Evolutionary conservation across 1,140 invertebrate species (phyloP), one percentile per base, ranked within the genome.

Genomic region (Bacillus rossius): DNA sequence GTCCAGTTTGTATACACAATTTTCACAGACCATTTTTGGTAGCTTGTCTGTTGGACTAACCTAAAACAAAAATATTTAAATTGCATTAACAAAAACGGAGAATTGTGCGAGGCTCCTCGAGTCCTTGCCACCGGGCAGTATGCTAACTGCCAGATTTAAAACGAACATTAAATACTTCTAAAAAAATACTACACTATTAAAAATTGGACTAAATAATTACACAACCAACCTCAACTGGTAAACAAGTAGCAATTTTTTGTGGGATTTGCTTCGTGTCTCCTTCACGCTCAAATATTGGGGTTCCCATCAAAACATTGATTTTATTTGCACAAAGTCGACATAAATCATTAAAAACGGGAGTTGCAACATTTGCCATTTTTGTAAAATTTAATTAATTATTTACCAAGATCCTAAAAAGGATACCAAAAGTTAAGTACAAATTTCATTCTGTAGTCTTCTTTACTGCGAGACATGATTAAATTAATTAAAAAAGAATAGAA

Each of bases 1-100:
- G 60, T 84, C 80, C 25, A 84, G 58, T 67, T 83, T 83, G 51
- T 74, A 81, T 19, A 79, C 73, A 66, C 82, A 84, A 38, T 80
- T 75, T 54, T 79, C 75, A 61, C 81, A 84, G 2, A 84, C 72
- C 59, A 81, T 74, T 74, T 84, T 84, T 22, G 82, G 81, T 19
- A 84, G 65, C 53, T 78, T 77, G 67, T 83, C 82, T 14, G 70
- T 71, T 65, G 78, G 70, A n/a, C 76, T 76, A 13, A 83, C 75
- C 81, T 83, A 60, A 10, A 64, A 64, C 13, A 19, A 25, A 10
- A 34, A 34, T n/a, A n/a, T n/a, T n/a, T n/a, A n/a, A n/a, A n/a
- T 26, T 45, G 8, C n/a, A 29, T 26, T 19, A 59, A 16, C 13
- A 42, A 55, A 53, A 29, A 26, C 20, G 7, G 19, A 50, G 16